Base-by-base conservation (phyloP, 2,113 vertebrate species). In the Rhinichthys klamathensis region DNA sequence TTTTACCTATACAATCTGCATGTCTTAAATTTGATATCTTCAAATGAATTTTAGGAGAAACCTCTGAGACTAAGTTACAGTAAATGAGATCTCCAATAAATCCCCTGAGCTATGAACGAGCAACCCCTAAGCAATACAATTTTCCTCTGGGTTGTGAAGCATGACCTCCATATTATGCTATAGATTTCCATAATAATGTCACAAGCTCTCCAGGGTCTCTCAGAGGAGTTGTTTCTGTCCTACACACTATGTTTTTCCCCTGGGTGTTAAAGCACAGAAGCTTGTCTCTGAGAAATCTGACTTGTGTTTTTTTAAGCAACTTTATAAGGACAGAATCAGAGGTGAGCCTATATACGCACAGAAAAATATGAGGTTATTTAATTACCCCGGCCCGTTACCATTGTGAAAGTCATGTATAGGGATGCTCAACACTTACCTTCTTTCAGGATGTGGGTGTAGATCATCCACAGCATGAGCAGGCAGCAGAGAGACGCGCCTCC, bases 401-500 rank as follows among this genome's bases (percentile, higher is more conserved):
- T 49, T 67, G 41, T 7, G 11, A 69, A 69, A 81, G 61, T 69
- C 44, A 51, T n/a, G 25, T 10, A 54, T 72, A 51, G 58, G 46
- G 60, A 70, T 54, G 72, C 38, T 72, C n/a, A 80, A 25, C 83
- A 87, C 94, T 94, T 93, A 95, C 96, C 96, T 92, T 96, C 96
- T 94, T 94, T 93, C 35, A 95, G 92, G 86, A 95, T 94, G 87
- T 96, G 95, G 81, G 94, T 94, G 91, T 95, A 95, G 88, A 96
- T 94, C 87, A 96, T 92, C 94, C 95, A 96, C 90, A 96, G 93
- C 87, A 96, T 93, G 85, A 96, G 93, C 78, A 96, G 93, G 91
- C 94, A 96, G 91, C 96, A 95, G 90, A 96, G 93, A 87, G 95
- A 94, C 90, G 95, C 94, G 88, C 95, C 95, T 92, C 94, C 94